Evolutionary conservation across 2,888 invertebrate species (phyloP).

Genomic region (Synanthedon vespiformis): DNA sequence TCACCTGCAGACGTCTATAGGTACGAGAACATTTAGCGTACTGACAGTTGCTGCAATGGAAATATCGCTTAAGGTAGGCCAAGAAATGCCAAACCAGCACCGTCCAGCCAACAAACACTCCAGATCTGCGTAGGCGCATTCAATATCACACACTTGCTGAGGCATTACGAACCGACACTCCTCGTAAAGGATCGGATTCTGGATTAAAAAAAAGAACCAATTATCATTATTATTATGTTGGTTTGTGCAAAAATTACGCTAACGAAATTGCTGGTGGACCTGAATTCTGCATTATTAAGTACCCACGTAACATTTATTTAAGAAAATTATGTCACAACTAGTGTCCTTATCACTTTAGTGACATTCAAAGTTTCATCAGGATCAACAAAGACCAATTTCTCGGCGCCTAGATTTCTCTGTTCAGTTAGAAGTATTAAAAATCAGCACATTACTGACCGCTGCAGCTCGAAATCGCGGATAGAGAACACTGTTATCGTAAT

Average conservation of each 20-base stretch:
- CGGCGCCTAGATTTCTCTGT: too few species aligned
- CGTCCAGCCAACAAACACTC: constrained; percentile 29
- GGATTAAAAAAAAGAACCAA: constrained; percentile 1
- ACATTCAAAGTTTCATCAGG: too few species aligned
- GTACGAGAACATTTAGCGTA: constrained; percentile 37
- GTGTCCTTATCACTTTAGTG: too few species aligned
- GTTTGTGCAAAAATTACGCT: too few species aligned
- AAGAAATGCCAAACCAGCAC: constrained; percentile 31
- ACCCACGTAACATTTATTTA: too few species aligned
- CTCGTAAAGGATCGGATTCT: constrained; percentile 47
- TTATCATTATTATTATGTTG: too few species aligned
- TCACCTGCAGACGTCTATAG: constrained; percentile 32
- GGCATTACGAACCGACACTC: constrained; percentile 37
- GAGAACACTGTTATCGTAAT: constrained; percentile 33
- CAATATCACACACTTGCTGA: constrained; percentile 31
- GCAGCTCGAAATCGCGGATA: constrained; percentile 38
- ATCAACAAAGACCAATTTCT: too few species aligned
- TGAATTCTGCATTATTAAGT: too few species aligned
- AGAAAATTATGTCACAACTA: too few species aligned
- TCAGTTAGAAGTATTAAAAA: not conserved
- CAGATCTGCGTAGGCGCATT: constrained; percentile 31
- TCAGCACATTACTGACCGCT: constrained; percentile 23
- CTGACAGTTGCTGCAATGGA: constrained; percentile 36
- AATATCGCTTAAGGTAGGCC: constrained; percentile 35
- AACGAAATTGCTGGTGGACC: too few species aligned